Base-by-base conservation (phyloP, 2,113 vertebrate genomes). In the Pangasianodon hypophthalmus region DNA sequence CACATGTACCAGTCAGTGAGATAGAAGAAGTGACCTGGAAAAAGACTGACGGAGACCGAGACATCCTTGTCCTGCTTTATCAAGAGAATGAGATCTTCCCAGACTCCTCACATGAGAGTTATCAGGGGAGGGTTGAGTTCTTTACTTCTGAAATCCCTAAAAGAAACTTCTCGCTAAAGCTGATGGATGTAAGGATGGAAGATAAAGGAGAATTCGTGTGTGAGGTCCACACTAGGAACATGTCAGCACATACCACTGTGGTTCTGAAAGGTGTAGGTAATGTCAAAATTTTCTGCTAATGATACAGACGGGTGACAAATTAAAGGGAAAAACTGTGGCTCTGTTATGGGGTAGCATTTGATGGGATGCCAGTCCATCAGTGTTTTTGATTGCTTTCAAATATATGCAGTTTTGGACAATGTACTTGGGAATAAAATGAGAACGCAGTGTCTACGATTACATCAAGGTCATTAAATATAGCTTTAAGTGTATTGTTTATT, bases 131-230 rank as follows among this genome's bases (percentile, higher is more conserved):
- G 84, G 89, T 56, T 44, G 83, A 91, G 48, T 88, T 93, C 58
- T 93, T 91, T 73, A 41, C 26, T 29, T 50, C 64, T 86, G 90
- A 92, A 88, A 92, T 91, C 58, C 86, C 37, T 62, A 91, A 88
- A 91, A 91, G 90, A 81, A 92, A 93, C 88, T 93, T 92, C 89
- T 92, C 92, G 7, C 18, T 92, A 56, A 88, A 84, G 37, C 58
- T 92, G 48, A 90, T n/a, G 87, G n/a, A 86, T 44, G 64, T 91
- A 18, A 87, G 21, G 24, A 54, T 50, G 18, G 80, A 90, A 69
- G 92, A 92, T 56, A 88, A 88, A 62, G 92, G 92, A 54, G 89
- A 89, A 32, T 92, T 85, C 48, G 69, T 73, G 11, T 93, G 91
- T 52, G 50, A 83, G 37, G 79, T 89, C 82, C 67, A 86, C 58